Evolutionary conservation across 2,797 vertebrate genomes (phyloP), one percentile per base, ranked within the genome.

Genomic region (Emys orbicularis): DNA sequence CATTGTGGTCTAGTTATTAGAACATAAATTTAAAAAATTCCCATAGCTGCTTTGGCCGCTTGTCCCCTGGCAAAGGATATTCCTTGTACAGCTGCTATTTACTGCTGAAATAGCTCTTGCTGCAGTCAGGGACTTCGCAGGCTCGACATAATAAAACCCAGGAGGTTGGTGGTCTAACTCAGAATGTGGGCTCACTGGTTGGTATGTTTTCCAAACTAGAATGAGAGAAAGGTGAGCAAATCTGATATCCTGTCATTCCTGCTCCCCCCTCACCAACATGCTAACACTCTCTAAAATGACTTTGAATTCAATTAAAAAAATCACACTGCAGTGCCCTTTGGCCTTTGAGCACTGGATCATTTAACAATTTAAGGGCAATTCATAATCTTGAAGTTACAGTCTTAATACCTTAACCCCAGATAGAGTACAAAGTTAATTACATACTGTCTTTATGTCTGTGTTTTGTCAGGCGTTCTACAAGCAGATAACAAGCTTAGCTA

Each of bases 1-100:
- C 95, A 86, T 91, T 86, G 95, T 97, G 96, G 90, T 95, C 97
- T 97, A 94, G 92, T 97, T 97, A 97, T 96, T 97, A 96, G 95
- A 96, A 97, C 93, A 97, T 96, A 94, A 93, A 27, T 97, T 96
- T 95, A 82, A 91, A 93, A 96, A 96, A 93, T 95, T 96, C 94
- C 93, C 84, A 91, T 90, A 91, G 93, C 88, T 96, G 81, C 81
- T 90, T 95, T 92, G 54, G 93, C 96, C 96, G 90, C 87, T 84
- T 88, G 89, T 96, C 94, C 90, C 92, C 96, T 97, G 97, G 95
- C 96, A 96, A 93, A 94, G 90, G 89, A 92, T 93, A 86, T 92
- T 96, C 88, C 93, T 95, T 86, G 83, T 92, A 97, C 97, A 97
- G 93, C 96, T 95, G 96, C 95, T 96, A 44, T 94, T 97, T 96